Evolutionary conservation across 2,113 vertebrate species (phyloP).

Genomic region (Ardeotis arabs): DNA sequence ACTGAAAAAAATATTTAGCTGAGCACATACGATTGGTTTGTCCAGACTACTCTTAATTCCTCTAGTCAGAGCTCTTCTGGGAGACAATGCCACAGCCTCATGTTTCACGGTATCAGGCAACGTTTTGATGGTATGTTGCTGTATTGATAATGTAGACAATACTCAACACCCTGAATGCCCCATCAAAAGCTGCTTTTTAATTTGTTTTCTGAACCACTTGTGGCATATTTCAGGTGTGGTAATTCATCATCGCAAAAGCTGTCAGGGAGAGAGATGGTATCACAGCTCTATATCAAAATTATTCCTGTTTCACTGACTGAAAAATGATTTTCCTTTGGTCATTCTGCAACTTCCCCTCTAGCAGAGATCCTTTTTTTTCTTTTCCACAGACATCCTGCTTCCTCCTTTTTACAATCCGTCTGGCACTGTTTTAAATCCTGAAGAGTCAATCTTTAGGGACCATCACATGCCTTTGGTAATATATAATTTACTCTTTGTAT

Average conservation of each 20-base stretch:
- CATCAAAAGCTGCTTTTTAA: background rate
- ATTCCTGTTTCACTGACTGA: background rate
- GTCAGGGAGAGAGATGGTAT: background rate
- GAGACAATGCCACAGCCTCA: background rate
- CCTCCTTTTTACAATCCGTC: background rate
- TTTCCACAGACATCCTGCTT: background rate
- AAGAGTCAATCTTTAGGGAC: constrained; percentile 6
- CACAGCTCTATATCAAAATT: background rate
- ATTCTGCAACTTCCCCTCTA: background rate
- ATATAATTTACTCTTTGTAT: background rate
- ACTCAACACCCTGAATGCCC: background rate
- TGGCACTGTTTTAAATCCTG: background rate
- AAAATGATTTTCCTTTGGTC: background rate
- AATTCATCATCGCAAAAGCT: background rate
- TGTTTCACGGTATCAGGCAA: background rate
- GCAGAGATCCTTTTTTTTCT: background rate
- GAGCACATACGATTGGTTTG: background rate
- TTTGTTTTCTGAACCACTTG: background rate
- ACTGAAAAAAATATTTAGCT: background rate
- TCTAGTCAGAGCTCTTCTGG: background rate
- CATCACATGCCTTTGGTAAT: background rate
- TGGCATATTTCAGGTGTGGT: background rate
- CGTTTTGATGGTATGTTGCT: background rate
- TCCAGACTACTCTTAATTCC: background rate
- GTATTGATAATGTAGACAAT: background rate